Evolutionary conservation across 2,113 vertebrate species (phyloP).

Genomic region (Elephas maximus): DNA sequence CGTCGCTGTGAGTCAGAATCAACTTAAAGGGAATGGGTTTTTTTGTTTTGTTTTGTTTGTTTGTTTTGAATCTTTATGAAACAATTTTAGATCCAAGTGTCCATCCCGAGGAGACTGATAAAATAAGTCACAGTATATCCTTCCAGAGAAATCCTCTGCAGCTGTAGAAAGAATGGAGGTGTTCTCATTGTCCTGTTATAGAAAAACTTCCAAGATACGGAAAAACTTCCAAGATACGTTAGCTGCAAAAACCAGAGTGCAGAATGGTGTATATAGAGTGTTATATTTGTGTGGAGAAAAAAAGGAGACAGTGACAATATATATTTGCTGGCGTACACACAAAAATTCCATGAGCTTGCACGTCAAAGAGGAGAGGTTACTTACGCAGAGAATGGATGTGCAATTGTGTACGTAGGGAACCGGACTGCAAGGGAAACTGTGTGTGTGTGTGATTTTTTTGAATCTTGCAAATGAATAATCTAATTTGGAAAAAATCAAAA

Average conservation of each 20-base stretch:
- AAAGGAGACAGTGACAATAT: neutral
- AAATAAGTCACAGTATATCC: accelerated
- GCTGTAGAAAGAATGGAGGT: neutral
- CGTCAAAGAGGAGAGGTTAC: accelerated
- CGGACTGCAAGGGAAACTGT: accelerated
- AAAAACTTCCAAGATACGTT: no score
- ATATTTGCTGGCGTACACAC: neutral
- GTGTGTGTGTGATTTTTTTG: neutral
- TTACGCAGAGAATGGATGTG: accelerated
- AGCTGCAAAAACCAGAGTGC: neutral
- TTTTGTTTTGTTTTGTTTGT: no score
- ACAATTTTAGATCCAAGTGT: neutral
- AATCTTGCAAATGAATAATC: neutral
- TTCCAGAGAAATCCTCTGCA: accelerated
- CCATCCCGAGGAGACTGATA: neutral
- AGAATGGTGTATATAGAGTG: no score
- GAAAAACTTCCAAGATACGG: no score
- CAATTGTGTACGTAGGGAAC: accelerated
- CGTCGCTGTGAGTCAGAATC: no score
- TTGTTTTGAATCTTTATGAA: no score
- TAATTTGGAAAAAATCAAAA: neutral
- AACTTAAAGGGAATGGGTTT: no score
- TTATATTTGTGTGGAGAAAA: no score
- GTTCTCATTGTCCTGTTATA: neutral
- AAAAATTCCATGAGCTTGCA: accelerated